These are phyloP conservation scores for Chelidonichthys spinosus DNA, from an alignment of 2,797 vertebrate genomes.

Conservation along the genomic window DNA sequence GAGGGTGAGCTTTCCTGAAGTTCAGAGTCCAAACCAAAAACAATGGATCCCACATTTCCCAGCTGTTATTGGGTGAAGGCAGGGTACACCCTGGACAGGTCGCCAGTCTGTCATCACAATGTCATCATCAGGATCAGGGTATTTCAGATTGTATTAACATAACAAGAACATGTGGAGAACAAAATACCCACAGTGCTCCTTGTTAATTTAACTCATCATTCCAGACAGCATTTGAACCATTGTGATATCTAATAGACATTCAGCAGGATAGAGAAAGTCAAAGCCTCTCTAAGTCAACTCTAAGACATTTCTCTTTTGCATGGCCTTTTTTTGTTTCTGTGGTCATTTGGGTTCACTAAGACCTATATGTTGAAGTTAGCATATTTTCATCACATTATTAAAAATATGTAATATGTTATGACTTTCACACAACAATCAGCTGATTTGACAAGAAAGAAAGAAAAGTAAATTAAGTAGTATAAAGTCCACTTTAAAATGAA, in stretches of 20 bases:
- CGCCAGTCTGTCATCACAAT: neutral
- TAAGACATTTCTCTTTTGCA: too few relatives aligned
- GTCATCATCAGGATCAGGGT: neutral
- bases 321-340: neutral
- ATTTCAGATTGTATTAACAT: neutral
- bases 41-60: neutral
- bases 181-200: constrained; percentile 1
- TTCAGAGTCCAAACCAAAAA: neutral
- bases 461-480: too few relatives aligned
- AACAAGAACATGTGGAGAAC: neutral
- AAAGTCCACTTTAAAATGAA: neutral
- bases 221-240: neutral
- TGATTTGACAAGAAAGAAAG: too few relatives aligned
- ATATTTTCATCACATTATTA: too few relatives aligned
- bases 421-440: neutral
- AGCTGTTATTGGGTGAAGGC: neutral
- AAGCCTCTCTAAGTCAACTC: neutral
- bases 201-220: constrained; percentile 6
- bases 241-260: neutral
- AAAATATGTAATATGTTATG: neutral
- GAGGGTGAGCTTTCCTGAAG: neutral
- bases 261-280: neutral
- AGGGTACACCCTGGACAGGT: neutral
- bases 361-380: too few relatives aligned
- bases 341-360: neutral